Evolutionary conservation across 2,113 vertebrate genomes (phyloP), one percentile per base, ranked within the genome.

Genomic region (Climacteris rufus): DNA sequence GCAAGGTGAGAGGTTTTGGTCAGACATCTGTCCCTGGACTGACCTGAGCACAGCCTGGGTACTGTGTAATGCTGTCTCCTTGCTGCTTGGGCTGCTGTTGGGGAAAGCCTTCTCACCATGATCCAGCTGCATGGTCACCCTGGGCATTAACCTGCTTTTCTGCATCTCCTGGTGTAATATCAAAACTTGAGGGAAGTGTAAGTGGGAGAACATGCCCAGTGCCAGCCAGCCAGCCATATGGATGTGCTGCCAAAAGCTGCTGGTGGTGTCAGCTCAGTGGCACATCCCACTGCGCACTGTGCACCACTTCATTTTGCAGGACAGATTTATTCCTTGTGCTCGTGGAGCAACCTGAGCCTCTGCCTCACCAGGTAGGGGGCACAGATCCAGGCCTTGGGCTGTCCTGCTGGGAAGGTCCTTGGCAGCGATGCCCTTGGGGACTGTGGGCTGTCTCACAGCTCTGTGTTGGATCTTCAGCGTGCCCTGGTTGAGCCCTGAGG

Each of bases 191-290:
- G 83, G 86, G 91, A 79, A 20, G 35, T 42, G 44, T 42, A 44
- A 71, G 65, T 44, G 91, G 28, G 37, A 39, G 86, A 80, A 76
- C 22, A 56, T 47, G 86, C 61, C 4, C 0, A 28, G 81, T 96
- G 86, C 93, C 3, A 76, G 84, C 80, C 3, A 76, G 84, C 80
- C 42, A 52, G 89, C 94, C 95, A 92, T 81, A 60, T 75, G 95
- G 95, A 47, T 25, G 15, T 78, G 71, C 93, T 92, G 65, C 10
- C 2, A 69, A 33, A 93, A 83, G 80, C 91, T 92, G 95, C 83
- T 87, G 93, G 50, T 68, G 91, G 24, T 89, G 94, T 82, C 77
- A 64, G 91, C 89, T 71, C 72, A 3, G 87, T 79, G 83, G 56
- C 88, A 81, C 77, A 14, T 92, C 94, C 77, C 3, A 40, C 95